Conservation (phyloP, 2,797 vertebrate genomes). For the Saxicola maurus region DNA sequence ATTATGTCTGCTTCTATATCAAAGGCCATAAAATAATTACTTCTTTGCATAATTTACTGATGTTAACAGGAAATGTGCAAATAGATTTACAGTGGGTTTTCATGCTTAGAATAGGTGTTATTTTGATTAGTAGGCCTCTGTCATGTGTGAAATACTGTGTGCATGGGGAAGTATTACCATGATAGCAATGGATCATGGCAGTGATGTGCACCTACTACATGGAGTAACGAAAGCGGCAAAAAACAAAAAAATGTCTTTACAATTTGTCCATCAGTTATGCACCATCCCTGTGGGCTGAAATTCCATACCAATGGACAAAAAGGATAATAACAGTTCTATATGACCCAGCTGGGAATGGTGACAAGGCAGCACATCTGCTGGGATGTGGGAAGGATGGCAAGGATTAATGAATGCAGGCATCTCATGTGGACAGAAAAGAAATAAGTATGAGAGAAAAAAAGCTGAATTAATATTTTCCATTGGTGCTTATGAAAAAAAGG, state of each 20-base stretch:
- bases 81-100: neutral
- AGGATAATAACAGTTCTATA: neutral
- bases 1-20: neutral
- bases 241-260: too few relatives aligned
- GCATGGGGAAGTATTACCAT: neutral
- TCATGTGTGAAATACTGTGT: neutral
- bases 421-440: neutral
- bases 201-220: neutral
- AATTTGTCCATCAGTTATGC: neutral
- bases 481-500: neutral
- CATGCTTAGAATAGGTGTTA: neutral
- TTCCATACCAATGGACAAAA: neutral
- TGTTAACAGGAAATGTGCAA: neutral
- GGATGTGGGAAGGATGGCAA: neutral
- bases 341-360: neutral
- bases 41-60: neutral
- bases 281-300: neutral
- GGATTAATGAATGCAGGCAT: neutral
- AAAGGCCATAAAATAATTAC: neutral
- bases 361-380: neutral
- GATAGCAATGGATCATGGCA: neutral
- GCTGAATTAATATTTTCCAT: neutral
- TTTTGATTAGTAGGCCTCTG: neutral
- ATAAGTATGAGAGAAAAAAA: neutral
- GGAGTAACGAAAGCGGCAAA: neutral